Percentiles rank a stretch among this genome's conserved stretches.
These are phyloP conservation scores for Redunca redunca DNA, from an alignment of 2,113 vertebrate genomes.

Conservation along the genomic window DNA sequence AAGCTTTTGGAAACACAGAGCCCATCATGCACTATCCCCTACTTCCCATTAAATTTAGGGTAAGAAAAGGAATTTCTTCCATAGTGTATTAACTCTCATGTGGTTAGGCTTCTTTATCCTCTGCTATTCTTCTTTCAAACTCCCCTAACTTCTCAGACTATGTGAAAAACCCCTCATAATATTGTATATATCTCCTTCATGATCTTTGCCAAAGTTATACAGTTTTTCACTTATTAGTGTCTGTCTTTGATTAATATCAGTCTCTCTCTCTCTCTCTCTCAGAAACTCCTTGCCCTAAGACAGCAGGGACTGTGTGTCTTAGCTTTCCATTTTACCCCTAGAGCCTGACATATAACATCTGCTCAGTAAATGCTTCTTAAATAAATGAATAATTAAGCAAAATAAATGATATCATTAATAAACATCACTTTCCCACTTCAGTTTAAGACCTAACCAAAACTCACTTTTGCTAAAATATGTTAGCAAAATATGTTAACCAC, in stretches of 20 bases:
- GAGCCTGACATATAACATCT: neutral
- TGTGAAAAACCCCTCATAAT: neutral
- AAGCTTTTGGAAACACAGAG: neutral
- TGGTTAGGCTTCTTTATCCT: neutral
- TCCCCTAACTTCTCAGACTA: neutral
- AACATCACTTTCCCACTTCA: neutral
- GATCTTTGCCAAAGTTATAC: neutral
- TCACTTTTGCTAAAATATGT: neutral
- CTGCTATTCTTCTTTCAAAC: neutral
- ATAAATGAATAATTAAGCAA: neutral
- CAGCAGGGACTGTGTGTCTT: neutral
- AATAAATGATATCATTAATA: neutral
- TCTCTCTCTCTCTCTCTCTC: neutral
- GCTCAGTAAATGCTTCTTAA: constrained; percentile 31
- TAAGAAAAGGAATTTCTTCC: neutral
- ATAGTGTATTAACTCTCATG: neutral
- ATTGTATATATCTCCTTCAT: neutral
- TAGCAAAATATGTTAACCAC: neutral
- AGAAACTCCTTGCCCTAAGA: neutral
- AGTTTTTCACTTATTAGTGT: neutral
- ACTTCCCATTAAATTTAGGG: neutral
- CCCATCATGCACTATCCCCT: neutral
- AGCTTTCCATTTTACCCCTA: neutral
- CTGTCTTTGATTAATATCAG: neutral
- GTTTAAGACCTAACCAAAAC: neutral